Evolutionary conservation across 2,797 vertebrate species (phyloP), one percentile per base, ranked within the genome.

Genomic region (Carcharodon carcharias): DNA sequence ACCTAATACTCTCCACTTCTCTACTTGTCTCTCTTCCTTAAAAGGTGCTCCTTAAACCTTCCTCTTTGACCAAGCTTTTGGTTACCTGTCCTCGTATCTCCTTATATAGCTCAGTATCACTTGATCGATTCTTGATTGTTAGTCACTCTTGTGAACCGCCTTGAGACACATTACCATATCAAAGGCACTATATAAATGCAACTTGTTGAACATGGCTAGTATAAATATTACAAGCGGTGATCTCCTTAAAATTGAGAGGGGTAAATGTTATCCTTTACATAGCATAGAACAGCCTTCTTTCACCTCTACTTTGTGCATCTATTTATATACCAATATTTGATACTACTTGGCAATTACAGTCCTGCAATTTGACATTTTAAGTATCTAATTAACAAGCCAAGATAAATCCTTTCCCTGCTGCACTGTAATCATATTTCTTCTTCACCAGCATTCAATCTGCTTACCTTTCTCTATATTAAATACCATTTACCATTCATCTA

Each of bases 291-390:
- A 91, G 54, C 28, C 45, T 85, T 50, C 40, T 67, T 40, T 93
- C 23, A 93, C 61, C 61, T 65, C 11, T 4, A 54, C 28, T 63
- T n/a, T 67, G 35, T 45, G 3, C n/a, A 45, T n/a, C 61, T 93
- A 67, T 65, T 93, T 93, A 45, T 67, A 93, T 67, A 67, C 56
- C 56, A 91, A 93, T 93, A 45, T 63, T 67, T 93, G n/a, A 65
- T 11, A 67, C 16, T 93, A 45, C n/a, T 45, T 93, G 91, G 18
- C 91, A 93, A 65, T 40, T 21, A 45, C 40, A 82, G 58, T 40
- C 61, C 58, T 63, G 65, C 18, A 93, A 93, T 93, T 93, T 67
- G 61, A 67, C 61, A 93, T 67, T 65, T 93, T 93, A 67, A 93
- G 21, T 93, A 67, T 65, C n/a, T 65, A 93, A 93, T 45, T 93